These are phyloP conservation scores for Whitmania pigra DNA, from an alignment of 1,140 invertebrate species.

Conservation along the genomic window DNA sequence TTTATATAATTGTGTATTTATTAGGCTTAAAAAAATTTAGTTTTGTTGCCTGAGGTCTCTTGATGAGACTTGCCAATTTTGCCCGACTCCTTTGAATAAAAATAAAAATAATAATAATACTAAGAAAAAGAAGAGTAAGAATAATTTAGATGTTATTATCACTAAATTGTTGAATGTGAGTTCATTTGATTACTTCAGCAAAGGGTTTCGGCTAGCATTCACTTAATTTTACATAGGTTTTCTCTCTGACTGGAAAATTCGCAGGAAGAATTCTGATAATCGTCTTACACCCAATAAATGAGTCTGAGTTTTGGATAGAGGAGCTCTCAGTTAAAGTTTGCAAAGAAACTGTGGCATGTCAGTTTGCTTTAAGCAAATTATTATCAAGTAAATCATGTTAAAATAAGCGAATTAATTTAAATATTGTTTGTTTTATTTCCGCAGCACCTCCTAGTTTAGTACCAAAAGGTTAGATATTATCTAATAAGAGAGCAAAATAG, in stretches of 20 bases:
- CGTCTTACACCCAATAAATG: background rate
- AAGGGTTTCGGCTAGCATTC: too few relatives aligned
- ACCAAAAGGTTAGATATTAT: background rate
- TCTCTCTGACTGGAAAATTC: background rate
- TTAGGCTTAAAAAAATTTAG: too few relatives aligned
- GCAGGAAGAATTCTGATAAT: background rate
- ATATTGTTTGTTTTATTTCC: background rate
- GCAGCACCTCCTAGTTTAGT: background rate
- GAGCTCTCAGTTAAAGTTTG: constrained; percentile 8
- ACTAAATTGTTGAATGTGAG: too few relatives aligned
- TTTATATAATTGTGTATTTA: too few relatives aligned
- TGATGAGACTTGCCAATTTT: too few relatives aligned
- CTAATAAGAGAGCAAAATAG: background rate
- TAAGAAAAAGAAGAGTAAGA: too few relatives aligned
- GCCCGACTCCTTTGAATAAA: too few relatives aligned
- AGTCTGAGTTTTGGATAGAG: background rate
- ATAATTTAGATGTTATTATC: too few relatives aligned
- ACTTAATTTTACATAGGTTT: background rate
- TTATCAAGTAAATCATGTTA: background rate
- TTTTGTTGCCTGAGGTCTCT: too few relatives aligned
- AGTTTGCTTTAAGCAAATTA: background rate
- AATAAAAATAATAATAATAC: too few relatives aligned
- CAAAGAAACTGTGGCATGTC: background rate
- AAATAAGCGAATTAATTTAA: background rate
- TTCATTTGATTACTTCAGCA: too few relatives aligned